These are phyloP conservation scores for Bugula neritina DNA, from an alignment of 2,888 invertebrate species.

Conservation along the genomic window DNA sequence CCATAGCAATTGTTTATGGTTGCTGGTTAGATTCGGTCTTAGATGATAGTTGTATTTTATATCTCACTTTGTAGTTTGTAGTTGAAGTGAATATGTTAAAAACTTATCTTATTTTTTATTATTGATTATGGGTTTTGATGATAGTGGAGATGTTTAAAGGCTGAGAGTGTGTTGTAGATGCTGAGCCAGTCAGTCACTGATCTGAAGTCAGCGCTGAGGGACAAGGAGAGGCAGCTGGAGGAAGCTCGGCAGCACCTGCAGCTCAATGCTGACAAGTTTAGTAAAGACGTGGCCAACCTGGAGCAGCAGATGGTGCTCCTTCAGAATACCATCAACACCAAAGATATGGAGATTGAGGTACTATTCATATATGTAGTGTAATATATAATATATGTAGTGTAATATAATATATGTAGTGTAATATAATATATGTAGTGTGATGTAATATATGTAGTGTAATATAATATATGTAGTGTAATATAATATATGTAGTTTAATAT, in stretches of 20 bases:
- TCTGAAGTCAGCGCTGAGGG: not conserved
- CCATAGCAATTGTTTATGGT: not conserved
- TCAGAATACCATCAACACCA: not conserved
- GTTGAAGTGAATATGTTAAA: too few relatives aligned
- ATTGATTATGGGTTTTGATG: not conserved
- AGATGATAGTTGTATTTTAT: not conserved
- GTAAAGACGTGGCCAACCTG: conserved; percentile 15
- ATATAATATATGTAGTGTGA: too few relatives aligned
- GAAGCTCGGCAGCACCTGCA: not conserved
- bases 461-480: too few relatives aligned
- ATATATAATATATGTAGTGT: too few relatives aligned
- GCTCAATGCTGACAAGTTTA: not conserved
- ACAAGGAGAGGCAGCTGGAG: not conserved
- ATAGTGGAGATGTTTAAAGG: not conserved
- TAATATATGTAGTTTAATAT: too few relatives aligned
- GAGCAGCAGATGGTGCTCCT: conserved; percentile 6
- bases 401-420: too few relatives aligned
- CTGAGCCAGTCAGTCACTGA: not conserved
- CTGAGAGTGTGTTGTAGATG: not conserved
- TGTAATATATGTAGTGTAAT: too few relatives aligned
- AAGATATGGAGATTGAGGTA: conserved; percentile 7
- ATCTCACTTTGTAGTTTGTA: too few relatives aligned
- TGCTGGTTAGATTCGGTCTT: not conserved
- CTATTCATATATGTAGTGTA: not conserved
- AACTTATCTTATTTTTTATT: too few relatives aligned